Percentiles rank a stretch among this genome's conserved stretches.
phyloP scores from a whole-genome alignment of 2,113 vertebrate species.

The Athene cunicularia region DNA sequence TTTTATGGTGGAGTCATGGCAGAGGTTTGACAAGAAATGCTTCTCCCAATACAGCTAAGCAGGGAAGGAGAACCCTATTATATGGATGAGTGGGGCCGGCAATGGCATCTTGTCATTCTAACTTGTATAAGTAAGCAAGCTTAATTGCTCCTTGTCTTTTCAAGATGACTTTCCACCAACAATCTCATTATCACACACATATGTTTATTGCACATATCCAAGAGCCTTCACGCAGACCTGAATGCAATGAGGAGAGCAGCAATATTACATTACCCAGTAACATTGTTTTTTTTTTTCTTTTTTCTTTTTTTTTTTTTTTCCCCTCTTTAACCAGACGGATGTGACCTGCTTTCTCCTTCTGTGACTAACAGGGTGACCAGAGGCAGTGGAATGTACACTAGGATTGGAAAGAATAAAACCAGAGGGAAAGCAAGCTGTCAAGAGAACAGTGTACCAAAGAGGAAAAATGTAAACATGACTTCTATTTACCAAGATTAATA shows the following conservation, averaged over 20 bases:
- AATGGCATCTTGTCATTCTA: constrained; percentile 69
- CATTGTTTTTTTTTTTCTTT: background rate
- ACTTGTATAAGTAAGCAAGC: constrained; percentile 69
- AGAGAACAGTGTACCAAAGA: constrained; percentile 47
- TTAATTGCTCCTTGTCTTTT: constrained; percentile 74
- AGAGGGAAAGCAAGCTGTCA: constrained; percentile 61
- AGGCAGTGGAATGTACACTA: constrained; percentile 19
- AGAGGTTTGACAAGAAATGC: constrained; percentile 57
- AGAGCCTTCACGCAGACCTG: constrained; percentile 9
- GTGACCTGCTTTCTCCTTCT: constrained; percentile 43
- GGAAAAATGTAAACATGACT: constrained; percentile 42
- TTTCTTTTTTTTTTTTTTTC: background rate
- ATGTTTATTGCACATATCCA: constrained; percentile 49
- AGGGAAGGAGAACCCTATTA: constrained; percentile 67
- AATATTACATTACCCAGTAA: background rate
- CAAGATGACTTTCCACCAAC: constrained; percentile 68
- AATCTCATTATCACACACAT: constrained; percentile 71
- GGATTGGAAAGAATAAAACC: constrained; percentile 29
- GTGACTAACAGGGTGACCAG: constrained; percentile 22
- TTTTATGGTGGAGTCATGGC: constrained; percentile 51
- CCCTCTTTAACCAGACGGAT: background rate
- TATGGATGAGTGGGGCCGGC: constrained; percentile 53
- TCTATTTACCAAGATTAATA: constrained; percentile 60
- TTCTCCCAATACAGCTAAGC: constrained; percentile 32
- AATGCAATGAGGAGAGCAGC: background rate